Evolutionary conservation across 2,113 vertebrate species (phyloP), one percentile per base, ranked within the genome.

Genomic region (Xyrauchen texanus): DNA sequence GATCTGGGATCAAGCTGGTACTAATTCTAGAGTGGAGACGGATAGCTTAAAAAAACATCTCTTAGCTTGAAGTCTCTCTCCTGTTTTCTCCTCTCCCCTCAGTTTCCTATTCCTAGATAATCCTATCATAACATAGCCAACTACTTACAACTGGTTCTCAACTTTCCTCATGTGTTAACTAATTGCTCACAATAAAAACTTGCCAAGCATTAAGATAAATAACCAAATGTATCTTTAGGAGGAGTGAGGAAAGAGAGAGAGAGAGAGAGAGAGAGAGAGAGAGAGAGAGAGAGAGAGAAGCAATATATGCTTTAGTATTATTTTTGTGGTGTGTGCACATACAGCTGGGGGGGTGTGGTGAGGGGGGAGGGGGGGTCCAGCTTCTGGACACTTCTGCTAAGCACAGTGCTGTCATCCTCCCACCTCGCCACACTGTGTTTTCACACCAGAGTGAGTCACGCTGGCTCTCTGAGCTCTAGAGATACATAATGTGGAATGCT

Each of bases 371-470:
- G 75, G 12, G 78, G 74, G 78, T 87, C 89, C 88, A 89, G 80
- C 85, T 87, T 86, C 57, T 64, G 82, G 87, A 82, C 83, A 84
- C 88, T 90, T 89, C 87, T 88, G 87, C 89, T 84, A 89, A 88
- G 86, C 85, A 85, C 84, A 85, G 87, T 91, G 92, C 91, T 90
- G 90, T 92, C 92, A 91, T 91, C 91, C 91, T 85, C 91, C 92
- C 90, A 92, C 92, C 82, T 86, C 82, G 81, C 71, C 64, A 61
- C 81, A 15, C 86, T 88, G 81, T 88, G 81, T 87, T 90, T 91
- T 91, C 88, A 88, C 90, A 89, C 88, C 86, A 87, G 75, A 3
- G 77, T 92, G 90, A 91, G 83, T 93, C 91, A 91, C 86, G 57
- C 74, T 16, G 10, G 82, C 86, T 87, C 81, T 78, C 77, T 77